Conservation (phyloP, 2,797 vertebrate genomes). For the Pachyuromys duprasi region DNA sequence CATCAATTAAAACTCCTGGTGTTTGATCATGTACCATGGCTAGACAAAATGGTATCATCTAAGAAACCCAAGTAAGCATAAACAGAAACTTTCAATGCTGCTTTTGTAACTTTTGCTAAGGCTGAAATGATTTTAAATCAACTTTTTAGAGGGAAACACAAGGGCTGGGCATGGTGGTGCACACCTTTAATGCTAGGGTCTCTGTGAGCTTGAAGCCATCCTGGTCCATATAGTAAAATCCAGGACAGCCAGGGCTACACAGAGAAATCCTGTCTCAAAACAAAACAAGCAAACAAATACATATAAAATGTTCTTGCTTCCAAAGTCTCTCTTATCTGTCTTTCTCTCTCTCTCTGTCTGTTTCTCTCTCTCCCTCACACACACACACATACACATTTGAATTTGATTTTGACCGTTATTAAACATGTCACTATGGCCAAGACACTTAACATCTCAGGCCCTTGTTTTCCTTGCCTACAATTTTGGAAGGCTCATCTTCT, state of each 20-base stretch:
- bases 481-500: background rate
- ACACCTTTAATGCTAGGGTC: background rate
- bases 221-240: background rate
- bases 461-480: background rate
- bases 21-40: background rate
- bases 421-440: background rate
- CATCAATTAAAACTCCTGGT: background rate
- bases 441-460: background rate
- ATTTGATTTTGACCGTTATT: background rate
- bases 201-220: background rate
- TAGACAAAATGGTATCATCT: background rate
- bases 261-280: background rate
- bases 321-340: background rate
- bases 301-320: background rate
- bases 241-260: background rate
- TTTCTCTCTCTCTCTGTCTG: background rate
- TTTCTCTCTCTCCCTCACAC: too few species aligned
- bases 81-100: background rate
- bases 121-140: slow-evolving; percentile 19
- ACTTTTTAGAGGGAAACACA: background rate
- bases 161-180: background rate
- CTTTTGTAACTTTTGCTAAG: background rate
- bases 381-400: background rate
- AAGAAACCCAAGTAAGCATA: background rate
- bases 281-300: background rate